Evolutionary conservation across 1,140 invertebrate species (phyloP), one percentile per base, ranked within the genome.

Genomic region (Eumaeus atala): DNA sequence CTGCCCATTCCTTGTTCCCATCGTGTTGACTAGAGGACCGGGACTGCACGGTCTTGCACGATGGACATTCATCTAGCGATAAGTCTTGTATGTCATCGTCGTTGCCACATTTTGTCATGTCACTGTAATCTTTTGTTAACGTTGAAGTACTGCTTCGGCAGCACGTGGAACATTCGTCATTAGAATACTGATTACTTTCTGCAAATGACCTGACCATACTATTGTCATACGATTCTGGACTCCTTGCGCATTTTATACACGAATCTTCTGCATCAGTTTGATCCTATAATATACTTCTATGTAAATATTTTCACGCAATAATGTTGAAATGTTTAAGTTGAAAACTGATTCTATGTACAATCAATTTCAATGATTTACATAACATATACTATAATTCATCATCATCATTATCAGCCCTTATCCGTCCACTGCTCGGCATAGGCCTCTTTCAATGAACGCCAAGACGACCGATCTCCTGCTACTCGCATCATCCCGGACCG

Each of bases 71-170:
- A 48, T 87, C 84, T 48, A 84, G 61, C 7, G 81, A 81, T 58
- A 84, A 73, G 9, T 87, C 80, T 69, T 82, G 84, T 33, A 73
- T 61, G 16, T 84, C 80, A 54, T 84, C 81, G 5, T 76, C 77
- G 40, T 85, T 82, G 3, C 78, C 80, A 70, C 84, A 87, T 73
- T 87, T 87, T 8, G 84, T 87, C 84, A 87, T 87, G 60, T 87
- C 84, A 61, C 81, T 87, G 50, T 82, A 87, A 51, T 87, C 84
- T 66, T 87, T 87, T 18, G 84, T 87, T 48, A 87, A 63, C 16
- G 84, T 87, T 0, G 84, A 87, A 59, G 69, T 87, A 62, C 84
- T 87, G 58, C 84, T 87, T 35, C 84, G 66, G 60, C 84, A 87
- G 57, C 84, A 87, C 0, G 84, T 87, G 0, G 84, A 87, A 48